These are phyloP conservation scores for Coracias cyanogaster DNA, from an alignment of 2,797 vertebrate genomes.

Conservation along the genomic window DNA sequence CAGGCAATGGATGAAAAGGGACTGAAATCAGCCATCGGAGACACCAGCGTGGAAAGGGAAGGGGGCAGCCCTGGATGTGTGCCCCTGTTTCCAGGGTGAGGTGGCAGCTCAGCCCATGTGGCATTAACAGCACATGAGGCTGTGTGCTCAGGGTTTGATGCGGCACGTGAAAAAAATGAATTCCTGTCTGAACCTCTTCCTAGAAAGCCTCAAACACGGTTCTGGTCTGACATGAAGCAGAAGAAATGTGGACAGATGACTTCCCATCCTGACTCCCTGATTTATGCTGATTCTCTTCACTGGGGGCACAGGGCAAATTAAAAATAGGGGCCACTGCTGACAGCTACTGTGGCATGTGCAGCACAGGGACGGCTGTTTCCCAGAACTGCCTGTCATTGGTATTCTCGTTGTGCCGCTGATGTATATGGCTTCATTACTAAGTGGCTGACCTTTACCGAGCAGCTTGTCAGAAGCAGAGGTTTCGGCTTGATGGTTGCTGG, in stretches of 20 bases:
- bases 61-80: neutral
- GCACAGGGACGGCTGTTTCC: rapidly evolving
- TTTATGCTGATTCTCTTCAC: neutral
- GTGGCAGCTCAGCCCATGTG: neutral
- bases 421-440: neutral
- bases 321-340: neutral
- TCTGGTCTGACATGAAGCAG: neutral
- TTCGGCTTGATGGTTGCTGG: neutral
- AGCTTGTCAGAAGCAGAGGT: constrained; percentile 8
- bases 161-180: neutral
- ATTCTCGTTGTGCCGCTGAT: neutral
- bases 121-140: rapidly evolving
- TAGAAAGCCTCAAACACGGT: neutral
- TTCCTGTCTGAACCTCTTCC: neutral
- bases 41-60: neutral
- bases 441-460: neutral
- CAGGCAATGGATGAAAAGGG: rapidly evolving
- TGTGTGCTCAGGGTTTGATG: rapidly evolving
- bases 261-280: neutral
- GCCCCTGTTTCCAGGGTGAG: neutral
- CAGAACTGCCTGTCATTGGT: neutral
- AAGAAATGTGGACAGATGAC: neutral
- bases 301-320: neutral
- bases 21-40: neutral
- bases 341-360: neutral